Evolutionary conservation across 2,113 vertebrate genomes (phyloP).

Genomic region (Harpagus bidentatus): DNA sequence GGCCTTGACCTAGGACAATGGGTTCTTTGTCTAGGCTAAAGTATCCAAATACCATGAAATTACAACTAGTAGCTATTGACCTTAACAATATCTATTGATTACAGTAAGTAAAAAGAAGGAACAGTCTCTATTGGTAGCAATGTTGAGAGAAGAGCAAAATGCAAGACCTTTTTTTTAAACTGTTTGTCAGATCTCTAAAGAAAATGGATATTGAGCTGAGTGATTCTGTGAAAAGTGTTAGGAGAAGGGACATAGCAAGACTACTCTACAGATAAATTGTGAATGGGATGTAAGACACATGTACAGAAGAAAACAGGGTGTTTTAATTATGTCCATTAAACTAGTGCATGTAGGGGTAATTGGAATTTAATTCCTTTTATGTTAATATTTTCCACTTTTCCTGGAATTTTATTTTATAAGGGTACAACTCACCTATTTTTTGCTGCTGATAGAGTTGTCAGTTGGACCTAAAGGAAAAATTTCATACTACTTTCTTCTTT

Average conservation of each 20-base stretch:
- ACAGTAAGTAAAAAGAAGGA: not conserved
- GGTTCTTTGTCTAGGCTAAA: not conserved
- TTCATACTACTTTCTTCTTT: not conserved
- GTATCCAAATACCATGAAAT: not conserved
- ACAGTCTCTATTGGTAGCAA: not conserved
- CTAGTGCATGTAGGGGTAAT: not conserved
- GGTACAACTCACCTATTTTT: not conserved
- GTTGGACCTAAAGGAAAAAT: not conserved
- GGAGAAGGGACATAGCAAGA: not conserved
- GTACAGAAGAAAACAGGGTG: not conserved
- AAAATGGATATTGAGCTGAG: not conserved
- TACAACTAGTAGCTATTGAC: not conserved
- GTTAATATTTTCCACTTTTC: not conserved
- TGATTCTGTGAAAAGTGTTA: not conserved
- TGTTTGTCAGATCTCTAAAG: not conserved
- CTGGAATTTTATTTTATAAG: not conserved
- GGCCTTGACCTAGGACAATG: fast-evolving
- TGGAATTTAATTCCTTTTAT: not conserved
- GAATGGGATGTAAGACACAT: not conserved
- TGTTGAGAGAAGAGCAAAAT: not conserved
- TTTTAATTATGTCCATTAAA: not conserved
- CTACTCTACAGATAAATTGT: not conserved
- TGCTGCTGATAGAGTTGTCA: not conserved
- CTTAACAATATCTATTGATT: not conserved
- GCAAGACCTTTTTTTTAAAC: not conserved